phyloP scores from a whole-genome alignment of 2,113 vertebrate species.

The Dissostichus mawsoni region DNA sequence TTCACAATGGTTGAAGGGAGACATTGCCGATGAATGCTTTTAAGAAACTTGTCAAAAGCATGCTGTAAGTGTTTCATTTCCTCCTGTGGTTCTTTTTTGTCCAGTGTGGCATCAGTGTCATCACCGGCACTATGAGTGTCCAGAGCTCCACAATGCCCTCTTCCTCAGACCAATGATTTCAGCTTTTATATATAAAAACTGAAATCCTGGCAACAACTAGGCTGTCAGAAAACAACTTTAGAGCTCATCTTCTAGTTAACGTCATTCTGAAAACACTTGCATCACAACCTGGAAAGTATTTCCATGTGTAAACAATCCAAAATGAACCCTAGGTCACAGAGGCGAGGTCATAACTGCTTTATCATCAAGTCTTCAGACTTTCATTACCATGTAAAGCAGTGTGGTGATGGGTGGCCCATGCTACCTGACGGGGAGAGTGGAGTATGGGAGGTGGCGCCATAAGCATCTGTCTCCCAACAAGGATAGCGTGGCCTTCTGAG shows the following conservation, averaged over 20 bases:
- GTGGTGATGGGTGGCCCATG: slow-evolving; percentile 67
- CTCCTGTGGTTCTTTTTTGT: slow-evolving; percentile 64
- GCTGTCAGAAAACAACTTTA: slow-evolving; percentile 30
- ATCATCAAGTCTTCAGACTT: slow-evolving; percentile 62
- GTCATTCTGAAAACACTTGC: slow-evolving; percentile 4
- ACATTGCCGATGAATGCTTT: slow-evolving; percentile 74
- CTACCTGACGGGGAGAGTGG: slow-evolving; percentile 34
- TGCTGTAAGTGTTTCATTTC: slow-evolving; percentile 73
- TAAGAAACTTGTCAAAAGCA: slow-evolving; percentile 68
- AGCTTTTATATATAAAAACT: slow-evolving; percentile 28
- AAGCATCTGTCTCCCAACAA: slow-evolving; percentile 66
- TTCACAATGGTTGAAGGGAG: slow-evolving; percentile 71
- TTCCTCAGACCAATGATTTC: slow-evolving; percentile 50
- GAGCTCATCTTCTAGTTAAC: slow-evolving; percentile 24
- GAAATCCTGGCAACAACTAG: slow-evolving; percentile 17
- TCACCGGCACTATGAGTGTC: slow-evolving; percentile 30
- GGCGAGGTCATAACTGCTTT: slow-evolving; percentile 59
- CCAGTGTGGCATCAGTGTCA: slow-evolving; percentile 68
- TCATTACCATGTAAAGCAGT: slow-evolving; percentile 75
- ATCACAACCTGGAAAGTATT: neutral
- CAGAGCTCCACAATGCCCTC: slow-evolving; percentile 46
- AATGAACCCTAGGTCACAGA: slow-evolving; percentile 53
- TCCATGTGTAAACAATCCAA: slow-evolving; percentile 48
- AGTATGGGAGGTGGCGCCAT: slow-evolving; percentile 62
- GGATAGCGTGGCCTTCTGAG: slow-evolving; percentile 78